Base-by-base conservation (phyloP, 2,113 vertebrate genomes). In the Acrocephalus arundinaceus region DNA sequence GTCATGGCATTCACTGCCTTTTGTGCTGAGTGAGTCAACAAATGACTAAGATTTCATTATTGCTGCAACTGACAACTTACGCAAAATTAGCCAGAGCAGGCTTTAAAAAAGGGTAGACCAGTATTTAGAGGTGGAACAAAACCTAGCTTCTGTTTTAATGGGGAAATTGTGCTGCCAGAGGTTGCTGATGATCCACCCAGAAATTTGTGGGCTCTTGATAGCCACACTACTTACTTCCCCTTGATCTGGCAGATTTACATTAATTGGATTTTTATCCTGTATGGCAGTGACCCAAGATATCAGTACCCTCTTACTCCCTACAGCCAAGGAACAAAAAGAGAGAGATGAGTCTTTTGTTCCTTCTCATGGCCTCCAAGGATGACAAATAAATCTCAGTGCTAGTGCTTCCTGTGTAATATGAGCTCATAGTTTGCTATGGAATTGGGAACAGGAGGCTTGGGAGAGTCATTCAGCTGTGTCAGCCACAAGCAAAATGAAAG, bases 1-100 rank as follows among this genome's bases (percentile, higher is more conserved):
- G 78, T 92, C 45, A 41, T 82, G 41, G 89, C 72, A 95, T 94
- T 94, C 67, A 68, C 43, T 83, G 73, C 66, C 63, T 94, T 92
- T 93, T 7, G 13, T 94, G 93, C 87, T 37, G 68, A 94, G 66
- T 45, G 84, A 89, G 41, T 45, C 45, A 67, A 73, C 77, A 46
- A 84, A 80, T 89, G 66, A 96, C 87, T 92, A 81, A 78, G 81
- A 95, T 93, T 94, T 90, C 43, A 55, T 94, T 95, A 68, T 54
- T 87, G 10, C 70, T 86, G 51, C 70, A 85, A 65, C 48, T 89
- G 82, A 96, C 65, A 97, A 90, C 31, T 95, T 73, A 48, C 2
- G 31, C 70, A 61, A 96, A 97, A 90, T 71, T 79, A 94, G 66
- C 30, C 75, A 90, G 48, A 59, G 75, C 37, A 82, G 55, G 51